Evolutionary conservation across 1,140 invertebrate species (phyloP).

Genomic region (Dendroctonus ponderosae): DNA sequence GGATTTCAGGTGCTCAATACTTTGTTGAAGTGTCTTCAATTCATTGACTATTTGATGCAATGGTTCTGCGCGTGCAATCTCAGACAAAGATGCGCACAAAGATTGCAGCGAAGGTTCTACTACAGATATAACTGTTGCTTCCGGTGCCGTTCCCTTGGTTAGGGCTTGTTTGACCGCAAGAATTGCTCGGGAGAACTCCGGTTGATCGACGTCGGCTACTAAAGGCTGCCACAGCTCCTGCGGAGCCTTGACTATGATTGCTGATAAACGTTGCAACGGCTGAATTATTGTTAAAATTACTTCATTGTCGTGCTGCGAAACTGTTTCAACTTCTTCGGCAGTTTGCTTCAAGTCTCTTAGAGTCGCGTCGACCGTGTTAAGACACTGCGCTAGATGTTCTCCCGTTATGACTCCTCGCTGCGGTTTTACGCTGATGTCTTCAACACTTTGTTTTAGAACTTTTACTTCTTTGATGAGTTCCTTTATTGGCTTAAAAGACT

Average conservation of each 20-base stretch:
- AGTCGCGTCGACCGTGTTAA: constrained; percentile 3
- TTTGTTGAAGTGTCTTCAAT: constrained; percentile 27
- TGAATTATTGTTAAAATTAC: not conserved
- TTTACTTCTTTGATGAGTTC: constrained; percentile 15
- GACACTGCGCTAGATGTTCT: constrained; percentile 12
- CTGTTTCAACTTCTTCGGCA: constrained; percentile 6
- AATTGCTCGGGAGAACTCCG: constrained; percentile 12
- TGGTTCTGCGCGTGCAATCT: constrained; percentile 5
- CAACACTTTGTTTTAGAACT: constrained; percentile 26
- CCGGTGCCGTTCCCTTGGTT: not conserved
- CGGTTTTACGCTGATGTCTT: constrained; percentile 13
- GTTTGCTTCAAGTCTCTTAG: constrained; percentile 13
- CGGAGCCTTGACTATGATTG: constrained; percentile 9
- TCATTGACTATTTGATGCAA: constrained; percentile 4
- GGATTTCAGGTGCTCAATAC: constrained; percentile 19
- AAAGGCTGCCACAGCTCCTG: constrained; percentile 11
- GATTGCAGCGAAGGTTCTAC: constrained; percentile 7
- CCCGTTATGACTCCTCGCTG: constrained; percentile 27
- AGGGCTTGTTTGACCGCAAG: constrained; percentile 8
- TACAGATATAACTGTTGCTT: not conserved
- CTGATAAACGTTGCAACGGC: constrained; percentile 18
- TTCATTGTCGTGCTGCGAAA: not conserved
- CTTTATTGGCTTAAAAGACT: not conserved
- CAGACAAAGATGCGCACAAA: not conserved
- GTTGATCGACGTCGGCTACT: constrained; percentile 20